These are phyloP conservation scores for Porites evermanni DNA, from an alignment of 92 coral and sea anemone genomes.

Conservation along the genomic window DNA sequence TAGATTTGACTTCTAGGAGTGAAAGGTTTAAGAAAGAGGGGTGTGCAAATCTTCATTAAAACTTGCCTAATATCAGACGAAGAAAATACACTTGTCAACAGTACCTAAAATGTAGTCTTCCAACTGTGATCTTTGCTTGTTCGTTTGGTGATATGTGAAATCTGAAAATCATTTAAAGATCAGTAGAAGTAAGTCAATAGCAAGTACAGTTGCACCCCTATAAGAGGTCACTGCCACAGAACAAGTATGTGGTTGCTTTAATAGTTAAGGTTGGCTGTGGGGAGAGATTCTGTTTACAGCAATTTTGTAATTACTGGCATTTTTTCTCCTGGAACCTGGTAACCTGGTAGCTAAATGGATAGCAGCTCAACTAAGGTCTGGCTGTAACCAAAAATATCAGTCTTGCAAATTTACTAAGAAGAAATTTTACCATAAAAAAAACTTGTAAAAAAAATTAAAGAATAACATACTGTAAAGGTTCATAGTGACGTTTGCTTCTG, in stretches of 20 bases:
- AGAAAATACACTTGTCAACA: neutral
- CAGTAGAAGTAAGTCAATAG: too few species aligned
- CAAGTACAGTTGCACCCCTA: too few species aligned
- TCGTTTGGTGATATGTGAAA: slow-evolving; percentile 66
- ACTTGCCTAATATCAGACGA: neutral
- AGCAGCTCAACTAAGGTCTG: too few species aligned
- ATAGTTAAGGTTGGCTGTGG: too few species aligned
- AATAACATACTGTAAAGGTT: slow-evolving; percentile 79
- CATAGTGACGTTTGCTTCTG: slow-evolving; percentile 87
- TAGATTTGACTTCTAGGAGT: neutral
- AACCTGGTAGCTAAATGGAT: too few species aligned
- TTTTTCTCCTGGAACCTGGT: too few species aligned
- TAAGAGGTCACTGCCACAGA: too few species aligned
- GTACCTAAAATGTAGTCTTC: slow-evolving; percentile 96
- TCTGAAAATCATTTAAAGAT: slow-evolving; percentile 40
- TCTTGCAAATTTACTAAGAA: too few species aligned
- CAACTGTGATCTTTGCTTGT: slow-evolving; percentile 79
- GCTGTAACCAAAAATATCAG: too few species aligned
- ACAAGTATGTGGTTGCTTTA: too few species aligned
- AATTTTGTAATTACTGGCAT: neutral
- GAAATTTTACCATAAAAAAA: too few species aligned
- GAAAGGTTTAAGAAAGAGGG: neutral
- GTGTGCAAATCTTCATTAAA: neutral
- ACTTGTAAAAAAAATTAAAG: neutral
- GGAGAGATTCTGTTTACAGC: neutral